These are phyloP conservation scores for Sturnira hondurensis DNA, from an alignment of 2,113 vertebrate genomes.

Conservation along the genomic window DNA sequence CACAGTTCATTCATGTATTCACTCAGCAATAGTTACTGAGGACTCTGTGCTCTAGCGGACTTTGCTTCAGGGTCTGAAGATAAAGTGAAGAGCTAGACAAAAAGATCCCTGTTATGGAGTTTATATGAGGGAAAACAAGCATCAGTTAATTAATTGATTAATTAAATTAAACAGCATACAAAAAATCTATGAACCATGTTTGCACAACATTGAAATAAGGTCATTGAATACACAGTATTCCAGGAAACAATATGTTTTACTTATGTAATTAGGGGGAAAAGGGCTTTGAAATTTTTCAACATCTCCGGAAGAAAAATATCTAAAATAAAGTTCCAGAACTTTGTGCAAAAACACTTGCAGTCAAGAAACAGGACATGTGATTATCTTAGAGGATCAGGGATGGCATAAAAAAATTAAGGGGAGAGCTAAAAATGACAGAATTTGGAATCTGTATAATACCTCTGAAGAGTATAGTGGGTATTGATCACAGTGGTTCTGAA, in stretches of 20 bases:
- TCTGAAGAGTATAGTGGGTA: background rate
- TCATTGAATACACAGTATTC: background rate
- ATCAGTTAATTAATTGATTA: background rate
- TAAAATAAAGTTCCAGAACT: background rate
- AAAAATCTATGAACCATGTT: background rate
- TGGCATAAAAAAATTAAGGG: background rate
- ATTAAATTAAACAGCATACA: background rate
- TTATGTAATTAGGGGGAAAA: background rate
- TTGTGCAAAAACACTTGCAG: background rate
- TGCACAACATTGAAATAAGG: slow-evolving; percentile 6
- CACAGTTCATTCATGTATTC: background rate
- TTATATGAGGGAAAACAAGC: background rate
- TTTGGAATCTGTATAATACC: background rate
- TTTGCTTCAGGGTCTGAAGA: background rate
- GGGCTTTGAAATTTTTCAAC: background rate
- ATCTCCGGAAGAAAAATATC: background rate
- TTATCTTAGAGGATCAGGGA: background rate
- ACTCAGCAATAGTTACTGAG: background rate
- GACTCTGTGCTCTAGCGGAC: background rate
- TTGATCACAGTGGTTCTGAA: background rate
- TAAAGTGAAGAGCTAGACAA: background rate
- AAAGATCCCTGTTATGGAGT: background rate
- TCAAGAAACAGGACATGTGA: background rate
- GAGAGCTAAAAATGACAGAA: background rate
- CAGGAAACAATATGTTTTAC: background rate